Evolutionary conservation across 64 coral and sea anemone species (phyloP), one percentile per base, ranked within the genome.

Genomic region (Astreopora myriophthalma): DNA sequence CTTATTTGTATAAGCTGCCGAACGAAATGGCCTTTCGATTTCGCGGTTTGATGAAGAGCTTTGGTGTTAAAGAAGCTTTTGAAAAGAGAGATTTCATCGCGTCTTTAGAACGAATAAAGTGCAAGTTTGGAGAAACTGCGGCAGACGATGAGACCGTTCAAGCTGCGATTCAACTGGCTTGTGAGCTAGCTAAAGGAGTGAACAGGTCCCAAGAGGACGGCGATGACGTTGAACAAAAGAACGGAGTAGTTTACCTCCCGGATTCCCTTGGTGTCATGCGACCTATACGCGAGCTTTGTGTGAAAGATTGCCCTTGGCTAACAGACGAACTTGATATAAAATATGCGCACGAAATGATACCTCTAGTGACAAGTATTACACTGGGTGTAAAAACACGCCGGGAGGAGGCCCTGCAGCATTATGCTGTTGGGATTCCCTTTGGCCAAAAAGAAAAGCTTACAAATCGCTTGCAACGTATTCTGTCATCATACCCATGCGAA

Each of bases 361-460:
- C 94, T 17, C 78, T 61, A 29, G 0, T 7, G 11, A 46, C 42
- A 9, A 66, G 65, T 5, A 28, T 33, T 3, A 23, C 12, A 19
- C 79, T 96, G 17, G 94, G 94, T 13, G 90, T 92, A 14, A 96
- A 96, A 13, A 96, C 94, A 85, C 90, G 90, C 4, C 85, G 94
- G 0, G 76, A 93, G 48, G 86, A 93, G 55, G 60, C 91, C 19
- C 69, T 96, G n/a, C 60, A 63, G 0, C 73, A 16, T 14, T 85
- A 39, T 25, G 80, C 71, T 8, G 14, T 20, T 67, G 93, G 86
- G 8, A 72, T 92, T 74, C 80, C 89, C 1, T 98, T 98, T 90
- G 96, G 96, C 52, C 96, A 98, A 71, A 89, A 69, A n/a, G 96
- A 98, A 38, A 90, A 98, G 22, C 77, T 95, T 6, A 98, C 93